Evolutionary conservation across 2,113 vertebrate genomes (phyloP).

Genomic region (Tursiops truncatus): DNA sequence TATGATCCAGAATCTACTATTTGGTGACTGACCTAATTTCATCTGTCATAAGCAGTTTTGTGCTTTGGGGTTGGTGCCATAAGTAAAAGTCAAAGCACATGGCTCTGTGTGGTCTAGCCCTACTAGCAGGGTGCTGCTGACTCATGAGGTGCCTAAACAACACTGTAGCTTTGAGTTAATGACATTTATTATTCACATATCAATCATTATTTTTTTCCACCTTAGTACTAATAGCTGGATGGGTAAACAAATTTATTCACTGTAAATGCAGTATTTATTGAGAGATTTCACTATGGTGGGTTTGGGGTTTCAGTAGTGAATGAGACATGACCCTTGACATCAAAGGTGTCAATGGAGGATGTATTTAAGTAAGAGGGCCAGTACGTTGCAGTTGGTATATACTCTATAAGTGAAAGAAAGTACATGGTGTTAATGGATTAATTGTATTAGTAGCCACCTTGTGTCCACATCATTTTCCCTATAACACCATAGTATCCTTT

Average conservation of each 20-base stretch:
- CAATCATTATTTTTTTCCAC: neutral
- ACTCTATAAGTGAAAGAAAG: neutral
- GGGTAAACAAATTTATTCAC: neutral
- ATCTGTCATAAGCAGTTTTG: neutral
- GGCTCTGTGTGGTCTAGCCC: neutral
- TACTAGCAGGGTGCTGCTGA: neutral
- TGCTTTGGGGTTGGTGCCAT: neutral
- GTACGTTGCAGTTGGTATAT: neutral
- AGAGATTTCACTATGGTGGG: neutral
- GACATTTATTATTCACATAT: neutral
- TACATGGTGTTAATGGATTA: neutral
- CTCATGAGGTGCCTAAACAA: neutral
- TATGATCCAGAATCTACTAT: neutral
- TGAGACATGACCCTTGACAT: neutral
- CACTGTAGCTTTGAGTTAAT: neutral
- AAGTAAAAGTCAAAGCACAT: neutral
- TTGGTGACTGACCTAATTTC: neutral
- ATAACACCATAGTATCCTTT: neutral
- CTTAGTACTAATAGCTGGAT: neutral
- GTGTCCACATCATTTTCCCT: neutral
- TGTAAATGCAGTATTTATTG: neutral
- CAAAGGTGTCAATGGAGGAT: neutral
- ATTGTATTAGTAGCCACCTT: neutral
- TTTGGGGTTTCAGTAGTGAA: neutral
- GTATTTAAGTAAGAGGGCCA: neutral